Conservation (phyloP, 2,113 vertebrate genomes). For the Xiphorhynchus elegans region DNA sequence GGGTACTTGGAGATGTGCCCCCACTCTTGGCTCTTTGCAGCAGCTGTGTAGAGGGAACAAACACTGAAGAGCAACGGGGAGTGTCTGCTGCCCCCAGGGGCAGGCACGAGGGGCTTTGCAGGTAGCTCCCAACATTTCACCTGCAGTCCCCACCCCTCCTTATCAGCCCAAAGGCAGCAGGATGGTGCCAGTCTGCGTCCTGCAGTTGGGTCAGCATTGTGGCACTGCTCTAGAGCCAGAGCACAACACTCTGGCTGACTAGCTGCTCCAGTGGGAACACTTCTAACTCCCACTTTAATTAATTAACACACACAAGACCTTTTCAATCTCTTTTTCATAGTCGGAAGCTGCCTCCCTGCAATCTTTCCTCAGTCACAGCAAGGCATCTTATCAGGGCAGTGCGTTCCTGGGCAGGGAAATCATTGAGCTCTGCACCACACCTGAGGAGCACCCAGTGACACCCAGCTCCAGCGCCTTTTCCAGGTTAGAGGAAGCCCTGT, state of each 20-base stretch:
- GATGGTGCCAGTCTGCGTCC: rapidly evolving
- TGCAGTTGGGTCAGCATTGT: neutral
- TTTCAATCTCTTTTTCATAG: neutral
- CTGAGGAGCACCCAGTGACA: neutral
- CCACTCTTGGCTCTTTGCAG: neutral
- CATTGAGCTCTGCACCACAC: neutral
- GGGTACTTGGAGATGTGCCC: neutral
- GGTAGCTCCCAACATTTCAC: neutral
- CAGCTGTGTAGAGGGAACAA: neutral
- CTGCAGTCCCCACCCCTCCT: neutral
- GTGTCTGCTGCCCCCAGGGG: rapidly evolving
- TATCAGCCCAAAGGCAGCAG: neutral
- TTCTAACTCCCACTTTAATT: neutral
- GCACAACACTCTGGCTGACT: no score
- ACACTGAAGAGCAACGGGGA: no score
- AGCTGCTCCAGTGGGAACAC: neutral
- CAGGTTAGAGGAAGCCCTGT: rapidly evolving
- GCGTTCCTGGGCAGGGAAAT: neutral
- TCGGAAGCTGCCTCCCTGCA: neutral
- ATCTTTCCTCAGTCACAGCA: neutral
- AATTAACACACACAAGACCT: neutral
- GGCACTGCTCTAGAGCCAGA: neutral
- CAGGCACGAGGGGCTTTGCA: neutral
- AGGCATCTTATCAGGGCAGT: neutral
- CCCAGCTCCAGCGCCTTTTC: neutral